phyloP scores from a whole-genome alignment of 2,797 vertebrate species.

The Mico argentatus region DNA sequence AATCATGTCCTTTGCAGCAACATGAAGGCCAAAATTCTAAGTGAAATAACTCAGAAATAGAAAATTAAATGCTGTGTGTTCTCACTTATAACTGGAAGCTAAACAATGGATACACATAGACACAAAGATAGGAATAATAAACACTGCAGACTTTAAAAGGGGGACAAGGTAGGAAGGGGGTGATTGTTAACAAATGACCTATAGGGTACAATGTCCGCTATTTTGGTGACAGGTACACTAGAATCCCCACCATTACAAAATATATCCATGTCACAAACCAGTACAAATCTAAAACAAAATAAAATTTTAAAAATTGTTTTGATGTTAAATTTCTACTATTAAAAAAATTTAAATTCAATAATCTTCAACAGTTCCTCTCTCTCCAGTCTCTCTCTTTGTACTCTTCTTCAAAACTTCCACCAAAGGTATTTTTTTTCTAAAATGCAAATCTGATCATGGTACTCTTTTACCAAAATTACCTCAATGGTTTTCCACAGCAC shows the following conservation, averaged over 20 bases:
- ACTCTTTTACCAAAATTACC: not conserved
- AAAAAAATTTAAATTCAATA: not conserved
- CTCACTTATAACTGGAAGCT: not conserved
- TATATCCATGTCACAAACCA: not conserved
- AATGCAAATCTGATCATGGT: not conserved
- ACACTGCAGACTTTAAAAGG: not conserved
- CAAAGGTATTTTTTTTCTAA: not conserved
- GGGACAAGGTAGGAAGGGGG: not conserved
- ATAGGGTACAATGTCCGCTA: not conserved
- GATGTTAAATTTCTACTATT: not conserved
- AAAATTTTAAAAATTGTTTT: not conserved
- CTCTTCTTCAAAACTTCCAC: not conserved
- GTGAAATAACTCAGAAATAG: not conserved
- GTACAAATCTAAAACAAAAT: not conserved
- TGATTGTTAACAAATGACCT: not conserved
- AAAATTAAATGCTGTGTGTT: not conserved
- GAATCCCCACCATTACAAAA: not conserved
- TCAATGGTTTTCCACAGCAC: not conserved
- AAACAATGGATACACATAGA: not conserved
- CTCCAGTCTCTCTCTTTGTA: not conserved
- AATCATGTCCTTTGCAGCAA: not conserved
- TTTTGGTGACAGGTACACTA: not conserved
- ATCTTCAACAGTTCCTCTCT: not conserved
- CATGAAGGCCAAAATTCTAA: not conserved
- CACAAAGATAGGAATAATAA: not conserved